phyloP scores from a whole-genome alignment of 2,797 vertebrate species.

The Onychomys torridus region DNA sequence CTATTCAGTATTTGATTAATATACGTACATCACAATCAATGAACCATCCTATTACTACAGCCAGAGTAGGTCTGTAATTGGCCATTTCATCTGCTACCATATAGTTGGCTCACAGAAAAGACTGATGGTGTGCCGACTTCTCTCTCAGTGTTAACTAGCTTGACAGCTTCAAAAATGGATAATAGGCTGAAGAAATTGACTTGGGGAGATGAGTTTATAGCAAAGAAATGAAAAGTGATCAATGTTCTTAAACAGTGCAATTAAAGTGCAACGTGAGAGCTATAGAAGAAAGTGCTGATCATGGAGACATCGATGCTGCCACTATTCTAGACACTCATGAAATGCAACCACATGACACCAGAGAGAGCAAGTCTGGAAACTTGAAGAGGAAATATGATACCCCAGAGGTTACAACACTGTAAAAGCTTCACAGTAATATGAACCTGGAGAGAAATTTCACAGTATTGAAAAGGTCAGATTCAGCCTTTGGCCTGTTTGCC shows the following conservation, averaged over 20 bases:
- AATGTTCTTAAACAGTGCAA: not conserved
- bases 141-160: not conserved
- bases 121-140: not conserved
- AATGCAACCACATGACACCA: not conserved
- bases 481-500: not conserved
- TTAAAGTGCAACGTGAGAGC: not conserved
- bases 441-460: not conserved
- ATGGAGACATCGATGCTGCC: no score
- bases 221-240: slow-evolving; percentile 11
- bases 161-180: not conserved
- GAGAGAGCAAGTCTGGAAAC: not conserved
- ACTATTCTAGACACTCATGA: not conserved
- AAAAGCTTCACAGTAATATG: not conserved
- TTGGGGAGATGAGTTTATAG: not conserved
- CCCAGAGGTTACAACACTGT: not conserved
- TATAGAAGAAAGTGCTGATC: not conserved
- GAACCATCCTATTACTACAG: not conserved
- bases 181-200: not conserved
- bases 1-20: not conserved
- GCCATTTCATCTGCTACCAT: not conserved
- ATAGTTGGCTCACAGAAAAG: not conserved
- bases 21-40: not conserved
- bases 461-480: not conserved
- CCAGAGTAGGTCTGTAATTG: not conserved
- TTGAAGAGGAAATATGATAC: not conserved